Conservation (phyloP, 2,797 vertebrate genomes). For the Otus scops region DNA sequence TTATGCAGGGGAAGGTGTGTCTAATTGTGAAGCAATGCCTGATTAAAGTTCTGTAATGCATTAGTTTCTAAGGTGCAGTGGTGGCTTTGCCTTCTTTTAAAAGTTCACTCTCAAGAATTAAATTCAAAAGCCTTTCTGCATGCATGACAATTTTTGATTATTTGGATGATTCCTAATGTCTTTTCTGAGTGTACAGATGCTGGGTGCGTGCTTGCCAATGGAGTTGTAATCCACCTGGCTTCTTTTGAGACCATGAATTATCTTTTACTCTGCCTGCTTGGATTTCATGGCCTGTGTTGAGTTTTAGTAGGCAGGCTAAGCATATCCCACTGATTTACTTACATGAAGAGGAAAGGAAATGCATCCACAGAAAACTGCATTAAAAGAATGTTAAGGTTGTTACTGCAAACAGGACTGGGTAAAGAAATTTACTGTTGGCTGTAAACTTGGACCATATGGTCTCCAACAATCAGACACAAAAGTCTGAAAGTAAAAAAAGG, state of each 20-base stretch:
- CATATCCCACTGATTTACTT: constrained; percentile 8
- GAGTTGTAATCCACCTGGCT: constrained; percentile 28
- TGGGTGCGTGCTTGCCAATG: background rate
- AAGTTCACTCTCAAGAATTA: background rate
- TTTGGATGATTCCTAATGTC: background rate
- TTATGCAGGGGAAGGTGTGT: constrained; percentile 18
- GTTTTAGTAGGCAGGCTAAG: constrained; percentile 28
- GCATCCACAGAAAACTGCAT: background rate
- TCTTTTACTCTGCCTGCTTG: constrained; percentile 13
- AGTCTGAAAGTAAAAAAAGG: background rate
- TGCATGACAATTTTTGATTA: background rate
- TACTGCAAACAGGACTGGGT: background rate
- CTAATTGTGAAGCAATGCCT: background rate
- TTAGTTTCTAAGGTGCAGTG: background rate
- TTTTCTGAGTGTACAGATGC: background rate
- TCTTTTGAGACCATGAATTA: background rate
- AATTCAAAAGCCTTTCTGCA: background rate
- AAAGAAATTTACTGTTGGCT: constrained; percentile 30
- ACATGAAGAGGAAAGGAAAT: constrained; percentile 5
- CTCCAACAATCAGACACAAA: background rate
- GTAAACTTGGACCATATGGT: constrained; percentile 29
- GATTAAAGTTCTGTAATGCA: background rate
- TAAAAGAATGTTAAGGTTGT: background rate
- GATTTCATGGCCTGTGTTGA: constrained; percentile 28
- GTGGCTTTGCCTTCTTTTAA: background rate